Base-by-base conservation (phyloP, 1,140 invertebrate genomes). In the Nasonia giraulti region DNA sequence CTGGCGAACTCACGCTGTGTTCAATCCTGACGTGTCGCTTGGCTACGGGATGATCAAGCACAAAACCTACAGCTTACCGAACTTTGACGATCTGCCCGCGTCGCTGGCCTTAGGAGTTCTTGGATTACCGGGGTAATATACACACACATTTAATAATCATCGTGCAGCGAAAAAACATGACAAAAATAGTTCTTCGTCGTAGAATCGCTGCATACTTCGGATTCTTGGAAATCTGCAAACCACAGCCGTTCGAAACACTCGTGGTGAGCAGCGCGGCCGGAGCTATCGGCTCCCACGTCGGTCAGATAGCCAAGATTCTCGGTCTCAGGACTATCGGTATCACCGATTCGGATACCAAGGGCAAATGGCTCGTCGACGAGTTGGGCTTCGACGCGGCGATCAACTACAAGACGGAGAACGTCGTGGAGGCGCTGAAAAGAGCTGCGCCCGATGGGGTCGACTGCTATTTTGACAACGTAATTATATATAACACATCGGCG, bases 181-280 rank as follows among this genome's bases (percentile, higher is more conserved):
- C 33, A 37, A 4, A 37, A 37, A 4, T 6, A 50, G 14, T 12
- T 74, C 17, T 74, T 33, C 33, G 4, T 91, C 71, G 23, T 87
- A 96, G 96, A 23, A 94, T 95, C 82, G 96, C 96, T 2, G 96
- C 96, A 2, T 96, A 96, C 88, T 96, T 96, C 90, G 96, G 96
- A 0, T 93, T 96, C n/a, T 88, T 95, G 33, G 94, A 96, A 83
- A 90, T 96, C 44, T 96, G 96, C 85, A 88, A 95, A 31, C 96
- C 96, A 2, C 95, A 96, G 90, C 77, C 91, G 12, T 95, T 95
- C 20, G 96, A 97, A 87, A 95, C 94, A 2, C 93, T 96, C 1
- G 95, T 96, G 2, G 94, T 97, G 5, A 94, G 93, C 20, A 94
- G 94, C 27, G 95, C 95, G 8, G 95, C 94, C 31, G 95, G 96